Evolutionary conservation across 1,140 invertebrate species (phyloP).

Genomic region (Thaumetopoea pityocampa): DNA sequence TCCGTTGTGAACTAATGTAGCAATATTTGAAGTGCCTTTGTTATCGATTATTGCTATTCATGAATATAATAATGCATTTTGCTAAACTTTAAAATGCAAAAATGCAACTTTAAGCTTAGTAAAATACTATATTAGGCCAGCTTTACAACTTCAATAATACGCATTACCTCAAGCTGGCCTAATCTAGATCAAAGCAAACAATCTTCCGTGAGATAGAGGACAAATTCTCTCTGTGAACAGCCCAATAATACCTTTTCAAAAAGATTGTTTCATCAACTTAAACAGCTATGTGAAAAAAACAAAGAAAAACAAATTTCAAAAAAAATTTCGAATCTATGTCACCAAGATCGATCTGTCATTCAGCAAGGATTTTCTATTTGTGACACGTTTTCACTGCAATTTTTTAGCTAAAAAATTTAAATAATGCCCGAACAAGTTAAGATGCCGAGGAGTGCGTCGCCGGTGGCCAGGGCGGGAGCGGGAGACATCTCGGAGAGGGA

Average conservation of each 20-base stretch:
- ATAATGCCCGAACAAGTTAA: conserved; percentile 43
- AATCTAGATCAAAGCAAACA: too few relatives aligned
- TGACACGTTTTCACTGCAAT: not conserved
- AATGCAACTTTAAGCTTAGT: too few relatives aligned
- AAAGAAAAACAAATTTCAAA: conserved; percentile 14
- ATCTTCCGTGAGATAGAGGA: too few relatives aligned
- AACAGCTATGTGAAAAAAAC: not conserved
- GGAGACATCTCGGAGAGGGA: conserved; percentile 57
- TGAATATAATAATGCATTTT: too few relatives aligned
- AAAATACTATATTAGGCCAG: too few relatives aligned
- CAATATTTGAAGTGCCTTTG: too few relatives aligned
- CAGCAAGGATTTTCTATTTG: not conserved
- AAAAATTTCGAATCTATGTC: conserved; percentile 10
- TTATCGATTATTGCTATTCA: too few relatives aligned
- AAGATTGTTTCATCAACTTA: not conserved
- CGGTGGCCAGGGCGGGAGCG: conserved; percentile 47
- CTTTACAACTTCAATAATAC: too few relatives aligned
- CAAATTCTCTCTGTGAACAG: too few relatives aligned
- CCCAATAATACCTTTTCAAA: not conserved
- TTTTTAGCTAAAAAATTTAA: not conserved
- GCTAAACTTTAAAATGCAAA: too few relatives aligned
- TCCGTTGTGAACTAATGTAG: too few relatives aligned
- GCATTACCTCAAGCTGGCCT: too few relatives aligned
- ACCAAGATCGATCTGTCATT: conserved; percentile 8
- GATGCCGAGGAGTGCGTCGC: conserved; percentile 41